Evolutionary conservation across 2,797 vertebrate species (phyloP), one percentile per base, ranked within the genome.

Genomic region (Epinephelus malabaricus): DNA sequence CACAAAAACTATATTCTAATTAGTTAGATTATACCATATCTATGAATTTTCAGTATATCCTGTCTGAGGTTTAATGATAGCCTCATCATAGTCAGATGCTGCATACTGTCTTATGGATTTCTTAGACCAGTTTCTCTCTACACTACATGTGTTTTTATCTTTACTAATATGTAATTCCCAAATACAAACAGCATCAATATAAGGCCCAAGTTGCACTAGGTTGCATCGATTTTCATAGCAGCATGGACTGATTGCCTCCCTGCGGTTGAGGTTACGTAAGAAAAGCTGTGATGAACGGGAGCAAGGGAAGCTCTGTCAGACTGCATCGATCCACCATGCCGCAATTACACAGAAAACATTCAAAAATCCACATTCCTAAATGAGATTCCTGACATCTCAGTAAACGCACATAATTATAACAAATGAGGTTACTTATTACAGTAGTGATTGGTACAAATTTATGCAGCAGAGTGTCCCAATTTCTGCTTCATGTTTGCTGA

Each of bases 201-300:
- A 59, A 76, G 65, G 40, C 30, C 70, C 56, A 21, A 19, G 30
- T 79, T 74, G 71, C 85, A 86, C 58, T 81, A 2, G 8, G 76
- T 76, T 79, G 78, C 84, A 92, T 89, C 5, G 74, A 88, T 84
- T 85, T 76, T 72, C 84, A 79, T 65, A 66, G 66, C 73, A 12
- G 63, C 59, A 0, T 2, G 25, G 69, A 56, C 51, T 76, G 86
- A 87, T 87, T 89, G 82, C 76, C 85, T 86, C 83, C 79, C 83
- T 38, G 77, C n/a, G 76, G 81, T 66, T 3, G 23, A 77, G 75
- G 77, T 92, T 89, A 88, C 73, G 5, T 84, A 91, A 93, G 79
- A 67, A 69, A 19, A 65, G 78, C 82, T 47, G 81, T 66, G 84
- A 82, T 84, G 83, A 87, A 87, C 15, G 23, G 64, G 72, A 76